These are phyloP conservation scores for Lordiphosa clarofinis DNA, from an alignment of 1,140 invertebrate genomes.

Conservation along the genomic window DNA sequence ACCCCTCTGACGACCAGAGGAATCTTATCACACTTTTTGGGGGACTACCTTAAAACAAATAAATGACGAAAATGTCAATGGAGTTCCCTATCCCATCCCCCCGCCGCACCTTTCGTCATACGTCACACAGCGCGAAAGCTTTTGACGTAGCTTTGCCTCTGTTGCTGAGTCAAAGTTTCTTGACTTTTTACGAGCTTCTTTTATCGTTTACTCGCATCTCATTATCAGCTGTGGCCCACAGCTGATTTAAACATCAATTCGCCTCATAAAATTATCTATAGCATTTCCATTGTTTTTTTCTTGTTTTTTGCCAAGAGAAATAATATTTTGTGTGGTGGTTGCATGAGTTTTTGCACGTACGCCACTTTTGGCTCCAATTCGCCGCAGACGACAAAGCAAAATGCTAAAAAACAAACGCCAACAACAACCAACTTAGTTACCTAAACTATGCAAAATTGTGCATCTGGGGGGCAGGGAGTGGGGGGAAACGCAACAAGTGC, in stretches of 20 bases:
- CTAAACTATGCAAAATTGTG: conserved; percentile 26
- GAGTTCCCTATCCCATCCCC: not conserved
- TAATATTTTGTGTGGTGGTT: conserved; percentile 30
- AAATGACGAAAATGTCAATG: not conserved
- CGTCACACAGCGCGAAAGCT: not conserved
- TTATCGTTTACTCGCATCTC: conserved; percentile 8
- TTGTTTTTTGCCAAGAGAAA: too few relatives aligned
- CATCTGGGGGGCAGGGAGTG: not conserved
- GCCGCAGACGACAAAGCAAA: conserved; percentile 29
- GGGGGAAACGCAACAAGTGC: conserved; percentile 13
- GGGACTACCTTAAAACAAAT: too few relatives aligned
- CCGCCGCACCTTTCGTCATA: not conserved
- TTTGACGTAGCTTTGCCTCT: conserved; percentile 1
- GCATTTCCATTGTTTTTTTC: not conserved
- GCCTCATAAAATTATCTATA: conserved; percentile 10
- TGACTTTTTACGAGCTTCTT: conserved; percentile 1
- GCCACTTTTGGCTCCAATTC: conserved; percentile 53
- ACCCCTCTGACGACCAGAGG: conserved; percentile 4
- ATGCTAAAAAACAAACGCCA: conserved; percentile 17
- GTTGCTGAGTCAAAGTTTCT: conserved; percentile 11
- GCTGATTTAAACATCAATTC: conserved; percentile 16
- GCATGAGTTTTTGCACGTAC: conserved; percentile 79
- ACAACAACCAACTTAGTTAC: conserved; percentile 5
- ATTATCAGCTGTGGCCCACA: conserved; percentile 12
- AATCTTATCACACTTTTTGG: too few relatives aligned